Percentiles rank a stretch among this genome's conserved stretches.
Conservation (phyloP, 2,888 invertebrate species). For the Dione vanillae region DNA sequence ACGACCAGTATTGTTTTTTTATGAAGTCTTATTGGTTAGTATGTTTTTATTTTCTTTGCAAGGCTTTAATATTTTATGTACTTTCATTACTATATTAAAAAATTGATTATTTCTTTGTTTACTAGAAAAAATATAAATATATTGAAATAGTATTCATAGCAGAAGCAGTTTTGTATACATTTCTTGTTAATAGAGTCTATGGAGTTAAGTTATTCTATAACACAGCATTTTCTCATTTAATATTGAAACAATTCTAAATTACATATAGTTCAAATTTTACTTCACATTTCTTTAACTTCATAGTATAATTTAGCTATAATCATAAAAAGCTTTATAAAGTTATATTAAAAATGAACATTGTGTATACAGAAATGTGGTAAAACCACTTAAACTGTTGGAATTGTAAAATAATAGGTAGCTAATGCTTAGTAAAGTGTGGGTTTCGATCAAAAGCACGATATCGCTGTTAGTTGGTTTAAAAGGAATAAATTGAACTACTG, state of each 20-base stretch:
- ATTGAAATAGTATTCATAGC: too few relatives aligned
- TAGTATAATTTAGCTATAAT: not conserved
- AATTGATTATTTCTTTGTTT: too few relatives aligned
- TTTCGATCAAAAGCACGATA: constrained; percentile 24
- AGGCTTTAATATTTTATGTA: too few relatives aligned
- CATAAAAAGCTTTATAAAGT: not conserved
- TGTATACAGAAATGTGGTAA: constrained; percentile 59
- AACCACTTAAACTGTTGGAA: constrained; percentile 59
- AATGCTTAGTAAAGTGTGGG: constrained; percentile 46
- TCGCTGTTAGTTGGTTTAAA: constrained; percentile 2
- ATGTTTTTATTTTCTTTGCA: too few relatives aligned
- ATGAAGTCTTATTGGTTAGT: too few relatives aligned
- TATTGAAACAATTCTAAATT: not conserved
- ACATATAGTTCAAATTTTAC: not conserved
- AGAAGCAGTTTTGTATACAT: too few relatives aligned
- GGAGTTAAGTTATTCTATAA: too few relatives aligned
- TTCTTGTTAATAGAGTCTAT: too few relatives aligned
- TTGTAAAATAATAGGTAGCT: constrained; percentile 62
- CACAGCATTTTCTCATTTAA: too few relatives aligned
- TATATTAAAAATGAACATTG: not conserved
- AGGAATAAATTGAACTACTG: constrained; percentile 11
- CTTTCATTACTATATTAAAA: too few relatives aligned
- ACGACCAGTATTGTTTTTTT: not conserved
- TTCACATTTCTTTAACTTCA: not conserved
- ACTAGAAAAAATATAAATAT: too few relatives aligned